These are phyloP conservation scores for Carassius gibelio DNA, from an alignment of 2,113 vertebrate genomes.

Conservation along the genomic window DNA sequence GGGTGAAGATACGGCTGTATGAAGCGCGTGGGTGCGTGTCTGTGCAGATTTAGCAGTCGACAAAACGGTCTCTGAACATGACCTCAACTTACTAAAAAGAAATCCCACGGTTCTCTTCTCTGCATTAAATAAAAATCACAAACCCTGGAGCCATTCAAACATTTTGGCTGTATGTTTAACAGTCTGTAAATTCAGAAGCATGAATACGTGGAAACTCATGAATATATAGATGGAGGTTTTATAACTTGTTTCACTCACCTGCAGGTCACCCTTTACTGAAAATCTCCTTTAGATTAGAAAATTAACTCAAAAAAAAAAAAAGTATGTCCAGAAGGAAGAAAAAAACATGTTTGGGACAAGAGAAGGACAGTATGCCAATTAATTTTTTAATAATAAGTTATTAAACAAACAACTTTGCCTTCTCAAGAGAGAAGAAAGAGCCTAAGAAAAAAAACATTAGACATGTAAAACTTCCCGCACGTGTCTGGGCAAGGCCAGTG, in stretches of 20 bases:
- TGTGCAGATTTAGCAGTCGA: background rate
- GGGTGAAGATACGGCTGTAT: background rate
- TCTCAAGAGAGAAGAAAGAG: constrained; percentile 46
- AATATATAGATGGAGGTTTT: background rate
- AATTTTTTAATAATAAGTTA: too few relatives aligned
- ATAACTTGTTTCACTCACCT: background rate
- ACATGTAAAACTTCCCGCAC: constrained; percentile 62
- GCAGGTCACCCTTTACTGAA: background rate
- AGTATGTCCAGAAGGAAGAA: background rate
- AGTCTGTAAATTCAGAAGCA: constrained; percentile 18
- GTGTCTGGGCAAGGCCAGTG: constrained; percentile 57
- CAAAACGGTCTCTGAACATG: background rate
- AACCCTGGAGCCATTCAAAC: background rate
- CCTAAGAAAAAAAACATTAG: constrained; percentile 58
- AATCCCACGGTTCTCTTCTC: constrained; percentile 2
- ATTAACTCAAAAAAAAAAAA: background rate
- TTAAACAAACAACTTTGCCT: background rate
- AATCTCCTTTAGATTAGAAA: background rate
- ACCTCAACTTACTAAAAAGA: background rate
- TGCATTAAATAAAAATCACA: background rate
- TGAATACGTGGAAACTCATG: background rate
- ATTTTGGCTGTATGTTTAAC: background rate
- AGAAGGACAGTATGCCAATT: background rate
- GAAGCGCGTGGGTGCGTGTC: background rate
- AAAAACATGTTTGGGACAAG: background rate